phyloP scores from a whole-genome alignment of 2,888 invertebrate genomes.

The Epiblema foenella region DNA sequence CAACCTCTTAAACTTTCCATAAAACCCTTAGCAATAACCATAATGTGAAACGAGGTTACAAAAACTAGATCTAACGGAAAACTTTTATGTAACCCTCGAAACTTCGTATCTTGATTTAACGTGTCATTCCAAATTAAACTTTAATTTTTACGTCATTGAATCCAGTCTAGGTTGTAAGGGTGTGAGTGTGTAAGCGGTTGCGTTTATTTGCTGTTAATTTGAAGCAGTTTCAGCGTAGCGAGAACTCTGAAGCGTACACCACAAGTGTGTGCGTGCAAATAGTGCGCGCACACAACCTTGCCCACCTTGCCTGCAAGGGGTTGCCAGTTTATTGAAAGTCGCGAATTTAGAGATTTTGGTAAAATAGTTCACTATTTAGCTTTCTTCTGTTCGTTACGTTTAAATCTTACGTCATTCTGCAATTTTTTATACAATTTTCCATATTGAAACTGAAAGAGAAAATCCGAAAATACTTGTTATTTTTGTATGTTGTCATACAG shows the following conservation, averaged over 20 bases:
- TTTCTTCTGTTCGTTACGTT: no score
- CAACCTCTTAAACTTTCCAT: constrained; percentile 4
- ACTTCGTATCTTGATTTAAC: background rate
- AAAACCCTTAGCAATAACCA: constrained; percentile 14
- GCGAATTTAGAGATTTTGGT: background rate
- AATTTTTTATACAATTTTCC: no score
- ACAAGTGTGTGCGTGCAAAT: background rate
- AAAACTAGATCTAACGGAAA: constrained; percentile 28
- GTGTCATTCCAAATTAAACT: background rate
- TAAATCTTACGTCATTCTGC: no score
- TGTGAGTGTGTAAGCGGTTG: constrained; percentile 3
- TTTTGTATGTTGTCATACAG: no score
- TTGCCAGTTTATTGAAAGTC: constrained; percentile 15
- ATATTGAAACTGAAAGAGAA: no score
- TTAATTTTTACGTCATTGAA: background rate
- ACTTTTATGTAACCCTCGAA: constrained; percentile 12
- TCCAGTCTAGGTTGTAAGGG: no score
- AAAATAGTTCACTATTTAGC: background rate
- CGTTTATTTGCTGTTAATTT: constrained; percentile 17
- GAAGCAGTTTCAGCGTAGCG: constrained; percentile 28
- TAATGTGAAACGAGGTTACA: constrained; percentile 20
- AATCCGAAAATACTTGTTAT: no score
- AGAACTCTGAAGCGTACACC: constrained; percentile 21
- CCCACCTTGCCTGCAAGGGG: constrained; percentile 32
- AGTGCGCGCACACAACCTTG: constrained; percentile 25